These are phyloP conservation scores for Uropsilus gracilis DNA, from an alignment of 2,113 vertebrate genomes.

Conservation along the genomic window DNA sequence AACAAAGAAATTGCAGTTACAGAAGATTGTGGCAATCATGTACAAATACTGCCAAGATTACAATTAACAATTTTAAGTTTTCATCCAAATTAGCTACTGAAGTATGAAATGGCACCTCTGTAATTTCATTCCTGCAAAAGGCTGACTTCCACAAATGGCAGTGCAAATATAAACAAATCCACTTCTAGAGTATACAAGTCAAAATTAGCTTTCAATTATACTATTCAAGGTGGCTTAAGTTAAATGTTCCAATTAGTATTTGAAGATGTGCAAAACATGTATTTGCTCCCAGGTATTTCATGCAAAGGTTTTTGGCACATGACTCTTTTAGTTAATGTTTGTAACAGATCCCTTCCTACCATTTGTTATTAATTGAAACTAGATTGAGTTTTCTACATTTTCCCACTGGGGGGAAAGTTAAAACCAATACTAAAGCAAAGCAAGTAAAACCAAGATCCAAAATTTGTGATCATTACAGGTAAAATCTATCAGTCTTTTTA, in stretches of 20 bases:
- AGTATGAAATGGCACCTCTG: not conserved
- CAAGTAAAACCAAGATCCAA: not conserved
- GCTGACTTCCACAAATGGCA: not conserved
- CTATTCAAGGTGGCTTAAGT: not conserved
- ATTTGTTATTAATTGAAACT: not conserved
- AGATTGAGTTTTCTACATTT: not conserved
- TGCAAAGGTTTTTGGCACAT: not conserved
- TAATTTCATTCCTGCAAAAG: not conserved
- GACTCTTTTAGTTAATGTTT: not conserved
- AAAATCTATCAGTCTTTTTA: not conserved
- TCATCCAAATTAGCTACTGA: not conserved
- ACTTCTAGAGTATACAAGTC: not conserved
- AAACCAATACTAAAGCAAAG: slow-evolving; percentile 21
- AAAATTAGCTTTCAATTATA: not conserved
- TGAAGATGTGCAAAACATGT: not conserved
- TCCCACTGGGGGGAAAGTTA: not conserved
- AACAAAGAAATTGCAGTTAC: not conserved
- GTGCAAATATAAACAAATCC: not conserved
- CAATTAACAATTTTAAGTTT: not conserved
- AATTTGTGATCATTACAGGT: not conserved
- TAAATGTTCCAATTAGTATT: not conserved
- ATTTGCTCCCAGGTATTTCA: not conserved
- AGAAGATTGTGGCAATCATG: not conserved
- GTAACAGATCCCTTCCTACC: not conserved
- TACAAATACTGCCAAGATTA: not conserved